Evolutionary conservation across 2,888 invertebrate genomes (phyloP).

Genomic region (Masnerella sp.): DNA sequence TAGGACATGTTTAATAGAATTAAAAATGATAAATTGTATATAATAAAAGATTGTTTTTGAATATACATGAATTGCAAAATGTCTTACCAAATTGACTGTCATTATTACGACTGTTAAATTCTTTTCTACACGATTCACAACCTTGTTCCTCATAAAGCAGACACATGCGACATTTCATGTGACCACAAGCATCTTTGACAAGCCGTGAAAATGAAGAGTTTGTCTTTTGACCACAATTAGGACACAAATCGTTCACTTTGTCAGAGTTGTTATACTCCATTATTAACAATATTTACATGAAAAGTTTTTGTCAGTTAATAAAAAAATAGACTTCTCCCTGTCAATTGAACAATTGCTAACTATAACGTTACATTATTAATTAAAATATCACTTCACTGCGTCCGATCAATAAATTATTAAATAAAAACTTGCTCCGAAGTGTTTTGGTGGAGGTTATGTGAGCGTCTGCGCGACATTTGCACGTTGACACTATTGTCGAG

Average conservation of each 20-base stretch:
- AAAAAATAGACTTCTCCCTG: too few species aligned
- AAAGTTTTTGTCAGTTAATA: too few species aligned
- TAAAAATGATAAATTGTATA: too few species aligned
- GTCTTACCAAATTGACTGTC: constrained; percentile 30
- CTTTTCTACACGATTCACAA: constrained; percentile 80
- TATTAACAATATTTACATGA: constrained; percentile 9
- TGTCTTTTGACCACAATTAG: constrained; percentile 81
- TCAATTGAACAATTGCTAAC: too few species aligned
- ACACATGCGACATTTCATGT: constrained; percentile 86
- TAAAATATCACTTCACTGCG: too few species aligned
- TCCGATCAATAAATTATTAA: too few species aligned
- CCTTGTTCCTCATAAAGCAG: constrained; percentile 83
- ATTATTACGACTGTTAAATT: constrained; percentile 14
- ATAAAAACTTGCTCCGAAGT: constrained; percentile 28
- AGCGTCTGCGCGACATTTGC: background rate
- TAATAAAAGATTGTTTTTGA: too few species aligned
- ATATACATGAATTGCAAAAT: too few species aligned
- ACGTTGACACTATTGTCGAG: constrained; percentile 5
- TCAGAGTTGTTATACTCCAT: constrained; percentile 18
- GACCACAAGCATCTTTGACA: constrained; percentile 87
- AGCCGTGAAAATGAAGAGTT: constrained; percentile 82
- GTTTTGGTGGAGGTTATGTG: constrained; percentile 18
- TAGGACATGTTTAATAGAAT: too few species aligned
- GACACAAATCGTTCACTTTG: constrained; percentile 77
- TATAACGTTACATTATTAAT: too few species aligned